Conservation (phyloP, 2,113 vertebrate species). For the Ammodytes dubius region DNA sequence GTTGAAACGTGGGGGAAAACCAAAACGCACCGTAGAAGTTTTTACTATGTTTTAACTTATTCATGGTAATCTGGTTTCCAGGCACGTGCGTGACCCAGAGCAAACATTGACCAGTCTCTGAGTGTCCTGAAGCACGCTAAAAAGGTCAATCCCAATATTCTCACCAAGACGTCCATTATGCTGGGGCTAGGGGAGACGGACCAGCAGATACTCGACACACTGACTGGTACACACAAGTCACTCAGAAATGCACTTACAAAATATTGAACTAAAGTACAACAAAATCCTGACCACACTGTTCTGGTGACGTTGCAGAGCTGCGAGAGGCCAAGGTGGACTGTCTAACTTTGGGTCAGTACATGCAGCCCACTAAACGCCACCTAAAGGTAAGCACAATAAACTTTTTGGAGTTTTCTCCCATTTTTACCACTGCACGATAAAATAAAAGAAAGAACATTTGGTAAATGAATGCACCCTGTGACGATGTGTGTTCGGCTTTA, state of each 20-base stretch:
- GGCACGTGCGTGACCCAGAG: constrained; percentile 93
- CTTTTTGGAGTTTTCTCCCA: background rate
- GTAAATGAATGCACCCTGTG: background rate
- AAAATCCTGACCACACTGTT: constrained; percentile 1
- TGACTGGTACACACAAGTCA: constrained; percentile 85
- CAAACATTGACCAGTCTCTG: constrained; percentile 93
- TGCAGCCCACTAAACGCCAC: constrained; percentile 98
- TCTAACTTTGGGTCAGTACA: constrained; percentile 96
- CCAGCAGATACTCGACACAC: constrained; percentile 86
- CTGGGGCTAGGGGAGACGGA: constrained; percentile 94
- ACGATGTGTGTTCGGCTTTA: constrained; percentile 63
- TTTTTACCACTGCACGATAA: too few relatives aligned
- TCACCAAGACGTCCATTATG: constrained; percentile 98
- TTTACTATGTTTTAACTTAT: background rate
- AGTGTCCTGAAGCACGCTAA: constrained; percentile 91
- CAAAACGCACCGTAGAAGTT: background rate
- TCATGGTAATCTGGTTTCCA: constrained; percentile 64
- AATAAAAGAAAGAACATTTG: background rate
- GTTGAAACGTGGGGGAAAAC: background rate
- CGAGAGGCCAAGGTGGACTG: constrained; percentile 93
- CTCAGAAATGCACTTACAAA: background rate
- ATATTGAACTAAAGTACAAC: background rate
- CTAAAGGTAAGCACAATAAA: constrained; percentile 86
- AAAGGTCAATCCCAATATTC: constrained; percentile 84
- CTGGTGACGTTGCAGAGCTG: constrained; percentile 84